Evolutionary conservation across 2,888 invertebrate species (phyloP).

Genomic region (Drosophila anomalata): DNA sequence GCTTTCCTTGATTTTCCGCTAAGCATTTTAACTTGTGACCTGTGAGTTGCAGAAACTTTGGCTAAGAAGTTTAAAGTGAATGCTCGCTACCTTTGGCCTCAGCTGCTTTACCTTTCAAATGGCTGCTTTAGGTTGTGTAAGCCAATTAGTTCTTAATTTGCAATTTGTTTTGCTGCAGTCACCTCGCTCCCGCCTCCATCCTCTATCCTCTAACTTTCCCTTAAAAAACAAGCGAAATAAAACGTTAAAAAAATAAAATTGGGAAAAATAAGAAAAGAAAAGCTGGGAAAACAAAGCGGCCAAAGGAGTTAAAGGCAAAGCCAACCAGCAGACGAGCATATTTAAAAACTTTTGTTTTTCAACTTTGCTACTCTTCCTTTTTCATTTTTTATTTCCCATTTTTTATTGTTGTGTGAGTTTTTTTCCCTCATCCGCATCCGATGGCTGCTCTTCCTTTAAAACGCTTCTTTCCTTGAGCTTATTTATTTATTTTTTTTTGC

Average conservation of each 20-base stretch:
- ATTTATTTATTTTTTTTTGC: conserved; percentile 20
- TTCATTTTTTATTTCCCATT: conserved; percentile 37
- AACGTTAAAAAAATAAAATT: conserved; percentile 4
- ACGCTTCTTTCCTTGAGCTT: conserved; percentile 25
- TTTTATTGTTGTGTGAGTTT: conserved; percentile 43
- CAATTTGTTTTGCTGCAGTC: conserved; percentile 78
- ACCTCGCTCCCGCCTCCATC: conserved; percentile 13
- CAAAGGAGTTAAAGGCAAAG: conserved; percentile 71
- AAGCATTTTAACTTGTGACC: conserved; percentile 49
- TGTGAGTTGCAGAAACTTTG: conserved; percentile 55
- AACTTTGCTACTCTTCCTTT: conserved; percentile 60
- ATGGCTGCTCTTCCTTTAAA: conserved; percentile 35
- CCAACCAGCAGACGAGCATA: conserved; percentile 74
- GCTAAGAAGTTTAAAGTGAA: conserved; percentile 72
- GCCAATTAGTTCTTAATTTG: conserved; percentile 80
- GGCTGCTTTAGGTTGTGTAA: conserved; percentile 77
- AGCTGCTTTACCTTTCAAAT: conserved; percentile 56
- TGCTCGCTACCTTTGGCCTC: conserved; percentile 54
- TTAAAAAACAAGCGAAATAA: conserved; percentile 13
- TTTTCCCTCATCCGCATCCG: conserved; percentile 28
- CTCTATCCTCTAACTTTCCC: background rate
- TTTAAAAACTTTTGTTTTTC: conserved; percentile 73
- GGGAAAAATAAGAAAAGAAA: conserved; percentile 3
- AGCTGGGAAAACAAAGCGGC: conserved; percentile 32
- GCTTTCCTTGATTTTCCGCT: background rate